Conservation (phyloP, 2,113 vertebrate species). For the Eptesicus fuscus region DNA sequence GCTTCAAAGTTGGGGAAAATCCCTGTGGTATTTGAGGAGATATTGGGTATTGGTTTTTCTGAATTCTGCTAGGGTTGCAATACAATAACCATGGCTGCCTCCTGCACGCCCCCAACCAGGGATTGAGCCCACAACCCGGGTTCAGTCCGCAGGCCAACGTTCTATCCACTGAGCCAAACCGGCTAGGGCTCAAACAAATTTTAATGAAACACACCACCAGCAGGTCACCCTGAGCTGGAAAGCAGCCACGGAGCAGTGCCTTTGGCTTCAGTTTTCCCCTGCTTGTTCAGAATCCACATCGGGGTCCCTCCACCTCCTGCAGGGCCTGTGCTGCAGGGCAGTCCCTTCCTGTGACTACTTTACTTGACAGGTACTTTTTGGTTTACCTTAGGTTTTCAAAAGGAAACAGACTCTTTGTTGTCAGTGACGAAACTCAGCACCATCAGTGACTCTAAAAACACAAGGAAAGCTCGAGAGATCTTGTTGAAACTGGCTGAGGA, state of each 20-base stretch:
- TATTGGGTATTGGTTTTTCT: background rate
- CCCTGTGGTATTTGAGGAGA: background rate
- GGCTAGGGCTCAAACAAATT: background rate
- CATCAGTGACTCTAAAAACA: conserved; percentile 86
- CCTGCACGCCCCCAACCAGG: too few species aligned
- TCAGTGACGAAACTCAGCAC: conserved; percentile 87
- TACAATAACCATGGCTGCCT: background rate
- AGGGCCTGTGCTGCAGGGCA: background rate
- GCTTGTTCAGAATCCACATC: background rate
- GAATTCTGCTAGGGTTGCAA: background rate
- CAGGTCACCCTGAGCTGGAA: background rate
- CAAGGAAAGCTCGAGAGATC: conserved; percentile 84
- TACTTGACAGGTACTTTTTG: background rate
- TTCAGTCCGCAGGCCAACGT: too few species aligned
- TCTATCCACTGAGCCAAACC: too few species aligned
- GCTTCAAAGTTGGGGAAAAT: background rate
- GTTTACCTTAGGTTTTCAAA: conserved; percentile 88
- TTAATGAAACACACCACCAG: background rate
- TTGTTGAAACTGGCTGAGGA: conserved; percentile 87
- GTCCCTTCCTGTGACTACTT: background rate
- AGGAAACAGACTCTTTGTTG: conserved; percentile 89
- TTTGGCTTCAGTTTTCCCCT: background rate
- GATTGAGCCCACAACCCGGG: too few species aligned
- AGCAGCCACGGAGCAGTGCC: accelerated
- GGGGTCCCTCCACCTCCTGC: background rate